These are phyloP conservation scores for Pitangus sulphuratus DNA, from an alignment of 2,797 vertebrate species.

Conservation along the genomic window DNA sequence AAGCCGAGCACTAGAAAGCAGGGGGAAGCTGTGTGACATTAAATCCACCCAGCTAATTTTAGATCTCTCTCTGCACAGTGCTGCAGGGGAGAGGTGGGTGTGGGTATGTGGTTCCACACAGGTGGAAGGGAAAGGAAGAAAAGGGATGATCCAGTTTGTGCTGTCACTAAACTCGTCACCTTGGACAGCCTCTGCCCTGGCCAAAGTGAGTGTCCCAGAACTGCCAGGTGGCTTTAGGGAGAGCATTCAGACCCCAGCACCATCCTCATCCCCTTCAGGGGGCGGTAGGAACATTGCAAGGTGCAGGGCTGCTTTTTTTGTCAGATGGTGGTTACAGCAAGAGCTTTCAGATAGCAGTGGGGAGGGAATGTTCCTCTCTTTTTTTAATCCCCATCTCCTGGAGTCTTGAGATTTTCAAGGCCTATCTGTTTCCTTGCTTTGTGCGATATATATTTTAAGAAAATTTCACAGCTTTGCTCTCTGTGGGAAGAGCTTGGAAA, in stretches of 20 bases:
- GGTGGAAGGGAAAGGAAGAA: neutral
- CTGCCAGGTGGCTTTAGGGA: neutral
- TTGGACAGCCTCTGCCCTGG: neutral
- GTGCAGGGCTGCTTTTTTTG: neutral
- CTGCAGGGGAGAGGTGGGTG: neutral
- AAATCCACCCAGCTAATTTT: conserved; percentile 42
- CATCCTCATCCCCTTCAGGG: rapidly evolving
- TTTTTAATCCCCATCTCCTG: neutral
- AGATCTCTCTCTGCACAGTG: neutral
- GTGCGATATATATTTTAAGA: neutral
- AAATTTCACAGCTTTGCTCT: neutral
- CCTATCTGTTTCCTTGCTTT: neutral
- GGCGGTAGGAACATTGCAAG: neutral
- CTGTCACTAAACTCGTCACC: neutral
- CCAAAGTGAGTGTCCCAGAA: neutral
- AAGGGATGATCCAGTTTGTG: neutral
- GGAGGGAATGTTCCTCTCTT: neutral
- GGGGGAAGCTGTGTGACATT: conserved; percentile 11
- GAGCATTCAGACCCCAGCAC: neutral
- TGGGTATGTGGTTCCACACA: neutral
- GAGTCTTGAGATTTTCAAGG: neutral
- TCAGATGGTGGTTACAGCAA: rapidly evolving
- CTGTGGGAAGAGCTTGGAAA: neutral
- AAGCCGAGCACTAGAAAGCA: conserved; percentile 31
- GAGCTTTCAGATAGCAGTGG: neutral